Percentiles rank a stretch among this genome's conserved stretches.
Conservation (phyloP, 1,140 invertebrate species). For the Heliconius hewitsoni region DNA sequence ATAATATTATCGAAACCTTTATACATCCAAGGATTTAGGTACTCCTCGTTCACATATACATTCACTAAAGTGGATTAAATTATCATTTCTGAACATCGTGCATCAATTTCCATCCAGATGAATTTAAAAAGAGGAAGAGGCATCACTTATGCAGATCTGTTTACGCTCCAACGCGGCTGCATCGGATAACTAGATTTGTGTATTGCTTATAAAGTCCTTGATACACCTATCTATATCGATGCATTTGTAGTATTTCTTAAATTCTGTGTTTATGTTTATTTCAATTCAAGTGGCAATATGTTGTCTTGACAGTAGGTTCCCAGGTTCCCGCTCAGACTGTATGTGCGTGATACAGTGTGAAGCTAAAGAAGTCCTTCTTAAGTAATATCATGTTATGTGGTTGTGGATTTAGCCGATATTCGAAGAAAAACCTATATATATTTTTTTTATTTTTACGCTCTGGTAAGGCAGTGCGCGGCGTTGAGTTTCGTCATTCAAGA, state of each 20-base stretch:
- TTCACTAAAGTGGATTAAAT: conserved; percentile 11
- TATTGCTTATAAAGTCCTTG: background rate
- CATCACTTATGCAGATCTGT: conserved; percentile 41
- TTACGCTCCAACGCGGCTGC: background rate
- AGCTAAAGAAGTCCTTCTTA: too few relatives aligned
- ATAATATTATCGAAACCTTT: background rate
- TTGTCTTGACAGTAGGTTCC: too few relatives aligned
- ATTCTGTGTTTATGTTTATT: too few relatives aligned
- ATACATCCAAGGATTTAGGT: background rate
- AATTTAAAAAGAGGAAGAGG: conserved; percentile 45
- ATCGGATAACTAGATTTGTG: background rate
- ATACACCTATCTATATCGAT: background rate
- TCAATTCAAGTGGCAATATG: too few relatives aligned
- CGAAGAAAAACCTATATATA: too few relatives aligned
- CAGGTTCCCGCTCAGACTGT: too few relatives aligned
- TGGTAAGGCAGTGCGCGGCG: too few relatives aligned
- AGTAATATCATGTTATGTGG: too few relatives aligned
- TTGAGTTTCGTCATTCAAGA: too few relatives aligned
- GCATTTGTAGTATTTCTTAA: background rate
- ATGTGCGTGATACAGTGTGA: too few relatives aligned
- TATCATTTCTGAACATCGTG: conserved; percentile 27
- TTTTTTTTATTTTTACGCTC: too few relatives aligned
- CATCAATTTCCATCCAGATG: conserved; percentile 38
- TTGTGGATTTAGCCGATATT: too few relatives aligned
- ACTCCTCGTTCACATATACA: background rate